A percentile compares a stretch with the other conserved stretches of the same genome.
Conservation (phyloP, 2,113 vertebrate genomes). For the Cricetomys ansorgei region DNA sequence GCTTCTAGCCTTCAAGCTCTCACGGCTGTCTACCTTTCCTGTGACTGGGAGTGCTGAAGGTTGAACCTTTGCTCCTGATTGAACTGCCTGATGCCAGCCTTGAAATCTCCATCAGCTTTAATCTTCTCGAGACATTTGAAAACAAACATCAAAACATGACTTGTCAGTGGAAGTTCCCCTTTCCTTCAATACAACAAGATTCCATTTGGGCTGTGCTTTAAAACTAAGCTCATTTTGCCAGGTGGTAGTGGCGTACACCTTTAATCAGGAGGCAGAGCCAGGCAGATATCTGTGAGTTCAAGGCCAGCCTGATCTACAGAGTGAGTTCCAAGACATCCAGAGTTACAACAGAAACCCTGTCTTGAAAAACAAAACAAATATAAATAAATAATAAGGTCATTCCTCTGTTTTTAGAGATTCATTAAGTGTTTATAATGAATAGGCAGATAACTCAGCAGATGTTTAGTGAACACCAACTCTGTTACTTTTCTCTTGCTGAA, state of each 20-base stretch:
- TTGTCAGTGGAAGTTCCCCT: constrained; percentile 21
- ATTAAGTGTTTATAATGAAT: background rate
- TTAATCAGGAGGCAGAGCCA: too few species aligned
- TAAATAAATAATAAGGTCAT: too few species aligned
- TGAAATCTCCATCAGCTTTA: constrained; percentile 53
- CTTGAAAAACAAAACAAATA: too few species aligned
- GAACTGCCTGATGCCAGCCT: background rate
- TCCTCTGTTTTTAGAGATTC: constrained; percentile 20
- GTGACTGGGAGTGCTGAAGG: background rate
- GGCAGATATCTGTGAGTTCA: too few species aligned
- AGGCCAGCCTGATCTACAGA: too few species aligned
- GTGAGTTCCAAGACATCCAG: too few species aligned
- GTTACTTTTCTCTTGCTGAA: background rate
- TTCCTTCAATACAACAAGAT: background rate
- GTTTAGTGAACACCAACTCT: background rate
- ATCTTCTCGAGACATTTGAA: constrained; percentile 61
- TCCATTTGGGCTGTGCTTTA: background rate
- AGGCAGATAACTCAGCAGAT: background rate
- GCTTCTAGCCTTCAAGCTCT: constrained; percentile 51
- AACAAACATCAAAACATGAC: constrained; percentile 40
- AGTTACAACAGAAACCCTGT: too few species aligned
- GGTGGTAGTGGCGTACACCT: too few species aligned
- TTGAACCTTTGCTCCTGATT: constrained; percentile 57
- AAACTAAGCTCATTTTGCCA: background rate
- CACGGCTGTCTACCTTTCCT: constrained; percentile 36